These are phyloP conservation scores for Tachysurus fulvidraco DNA, from an alignment of 2,113 vertebrate species.

Conservation along the genomic window DNA sequence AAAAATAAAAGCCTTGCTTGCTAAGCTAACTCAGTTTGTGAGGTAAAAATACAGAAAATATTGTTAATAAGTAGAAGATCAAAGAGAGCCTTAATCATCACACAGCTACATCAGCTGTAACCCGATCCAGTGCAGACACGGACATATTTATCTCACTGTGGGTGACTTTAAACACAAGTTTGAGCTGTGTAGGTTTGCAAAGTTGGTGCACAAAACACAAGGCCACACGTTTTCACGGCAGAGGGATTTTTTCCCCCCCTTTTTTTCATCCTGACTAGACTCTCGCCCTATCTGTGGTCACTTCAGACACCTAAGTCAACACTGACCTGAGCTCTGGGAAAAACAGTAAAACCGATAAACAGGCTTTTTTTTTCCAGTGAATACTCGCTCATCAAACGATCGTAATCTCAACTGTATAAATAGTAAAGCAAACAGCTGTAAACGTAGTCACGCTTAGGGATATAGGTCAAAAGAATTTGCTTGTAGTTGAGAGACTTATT, in stretches of 20 bases:
- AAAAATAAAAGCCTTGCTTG: background rate
- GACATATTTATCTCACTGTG: slow-evolving; percentile 37
- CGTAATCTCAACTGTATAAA: slow-evolving; percentile 24
- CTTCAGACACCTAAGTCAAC: slow-evolving; percentile 74
- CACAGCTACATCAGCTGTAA: slow-evolving; percentile 1
- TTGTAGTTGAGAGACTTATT: slow-evolving; percentile 9
- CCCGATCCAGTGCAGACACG: slow-evolving; percentile 9
- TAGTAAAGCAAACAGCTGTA: slow-evolving; percentile 27
- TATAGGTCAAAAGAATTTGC: slow-evolving; percentile 5
- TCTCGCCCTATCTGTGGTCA: slow-evolving; percentile 68
- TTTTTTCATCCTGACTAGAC: slow-evolving; percentile 62
- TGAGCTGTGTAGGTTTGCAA: slow-evolving; percentile 10
- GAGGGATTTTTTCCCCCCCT: background rate
- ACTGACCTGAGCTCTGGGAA: slow-evolving; percentile 61
- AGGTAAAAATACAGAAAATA: slow-evolving; percentile 1
- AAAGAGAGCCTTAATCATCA: background rate
- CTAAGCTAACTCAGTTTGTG: background rate
- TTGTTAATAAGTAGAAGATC: background rate
- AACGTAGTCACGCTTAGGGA: background rate
- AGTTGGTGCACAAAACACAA: slow-evolving; percentile 42
- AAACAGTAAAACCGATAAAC: slow-evolving; percentile 56
- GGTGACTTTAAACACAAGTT: slow-evolving; percentile 28
- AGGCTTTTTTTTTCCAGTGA: slow-evolving; percentile 31
- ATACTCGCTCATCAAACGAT: slow-evolving; percentile 12
- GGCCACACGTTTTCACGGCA: slow-evolving; percentile 61